Percentiles rank a stretch among this genome's conserved stretches.
phyloP scores from a whole-genome alignment of 2,888 invertebrate genomes.

The Tuberolachnus salignus region DNA sequence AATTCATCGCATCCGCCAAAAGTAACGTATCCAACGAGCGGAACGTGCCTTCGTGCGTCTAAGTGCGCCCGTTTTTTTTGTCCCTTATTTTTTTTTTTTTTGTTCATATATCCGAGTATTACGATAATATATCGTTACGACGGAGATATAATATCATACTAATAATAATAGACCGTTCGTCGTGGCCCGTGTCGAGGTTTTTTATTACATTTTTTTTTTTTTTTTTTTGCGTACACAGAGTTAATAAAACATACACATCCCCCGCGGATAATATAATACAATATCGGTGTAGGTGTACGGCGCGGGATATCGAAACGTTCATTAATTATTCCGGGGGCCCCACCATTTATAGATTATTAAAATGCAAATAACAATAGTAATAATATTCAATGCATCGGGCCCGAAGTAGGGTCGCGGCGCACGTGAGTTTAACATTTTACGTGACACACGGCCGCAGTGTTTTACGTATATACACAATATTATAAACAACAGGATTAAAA shows the following conservation, averaged over 20 bases:
- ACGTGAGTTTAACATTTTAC: constrained; percentile 23
- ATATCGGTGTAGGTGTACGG: not conserved
- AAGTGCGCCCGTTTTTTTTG: too few relatives aligned
- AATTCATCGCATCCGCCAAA: too few relatives aligned
- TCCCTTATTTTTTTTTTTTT: too few relatives aligned
- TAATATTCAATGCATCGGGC: not conserved
- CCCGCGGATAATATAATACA: not conserved
- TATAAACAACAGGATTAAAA: constrained; percentile 10
- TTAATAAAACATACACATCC: not conserved
- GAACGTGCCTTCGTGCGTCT: too few relatives aligned
- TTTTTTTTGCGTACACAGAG: too few relatives aligned
- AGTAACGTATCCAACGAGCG: too few relatives aligned
- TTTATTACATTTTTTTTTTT: too few relatives aligned
- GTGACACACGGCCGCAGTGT: not conserved
- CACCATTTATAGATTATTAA: not conserved
- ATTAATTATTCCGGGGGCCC: constrained; percentile 24
- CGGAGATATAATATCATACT: too few relatives aligned
- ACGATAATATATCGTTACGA: too few relatives aligned
- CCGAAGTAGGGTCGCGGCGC: not conserved
- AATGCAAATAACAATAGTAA: constrained; percentile 11
- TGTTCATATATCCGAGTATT: too few relatives aligned
- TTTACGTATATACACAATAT: too few relatives aligned
- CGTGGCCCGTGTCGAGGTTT: not conserved
- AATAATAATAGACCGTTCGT: too few relatives aligned
- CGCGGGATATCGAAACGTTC: not conserved